These are phyloP conservation scores for Lerista edwardsae DNA, from an alignment of 2,797 vertebrate species.

Conservation along the genomic window DNA sequence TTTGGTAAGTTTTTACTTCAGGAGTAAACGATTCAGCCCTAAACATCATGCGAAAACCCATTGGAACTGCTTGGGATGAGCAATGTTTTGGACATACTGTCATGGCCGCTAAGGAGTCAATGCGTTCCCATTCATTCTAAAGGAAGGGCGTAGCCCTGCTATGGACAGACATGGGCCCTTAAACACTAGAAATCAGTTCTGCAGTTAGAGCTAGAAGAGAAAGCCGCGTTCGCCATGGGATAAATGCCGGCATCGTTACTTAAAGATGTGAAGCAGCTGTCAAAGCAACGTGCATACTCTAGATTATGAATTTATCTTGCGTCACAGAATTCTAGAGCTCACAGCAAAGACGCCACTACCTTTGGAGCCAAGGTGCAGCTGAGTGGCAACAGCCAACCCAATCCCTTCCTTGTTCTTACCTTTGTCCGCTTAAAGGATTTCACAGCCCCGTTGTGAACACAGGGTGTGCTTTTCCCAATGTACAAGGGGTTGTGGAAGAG, in stretches of 20 bases:
- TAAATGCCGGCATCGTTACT: not conserved
- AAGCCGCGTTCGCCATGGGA: not conserved
- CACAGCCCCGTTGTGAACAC: conserved; percentile 84
- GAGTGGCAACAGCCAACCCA: not conserved
- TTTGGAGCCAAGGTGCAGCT: not conserved
- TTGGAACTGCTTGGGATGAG: no score
- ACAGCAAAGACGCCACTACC: not conserved
- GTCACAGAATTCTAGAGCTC: no score
- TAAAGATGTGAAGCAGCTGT: no score
- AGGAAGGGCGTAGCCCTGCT: no score
- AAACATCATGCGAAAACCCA: no score
- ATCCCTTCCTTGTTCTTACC: conserved; percentile 72
- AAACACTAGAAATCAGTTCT: not conserved
- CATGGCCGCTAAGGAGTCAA: no score
- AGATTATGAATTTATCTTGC: not conserved
- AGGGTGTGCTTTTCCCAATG: conserved; percentile 87
- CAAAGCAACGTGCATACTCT: no score
- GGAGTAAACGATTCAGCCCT: no score
- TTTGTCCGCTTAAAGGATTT: conserved; percentile 89
- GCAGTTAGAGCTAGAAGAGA: not conserved
- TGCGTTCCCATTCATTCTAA: no score
- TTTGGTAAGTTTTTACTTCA: no score
- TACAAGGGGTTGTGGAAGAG: conserved; percentile 97
- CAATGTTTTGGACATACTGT: no score
- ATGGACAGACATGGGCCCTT: no score